Conservation (phyloP, 1,140 invertebrate genomes). For the Dendrolimus kikuchii region DNA sequence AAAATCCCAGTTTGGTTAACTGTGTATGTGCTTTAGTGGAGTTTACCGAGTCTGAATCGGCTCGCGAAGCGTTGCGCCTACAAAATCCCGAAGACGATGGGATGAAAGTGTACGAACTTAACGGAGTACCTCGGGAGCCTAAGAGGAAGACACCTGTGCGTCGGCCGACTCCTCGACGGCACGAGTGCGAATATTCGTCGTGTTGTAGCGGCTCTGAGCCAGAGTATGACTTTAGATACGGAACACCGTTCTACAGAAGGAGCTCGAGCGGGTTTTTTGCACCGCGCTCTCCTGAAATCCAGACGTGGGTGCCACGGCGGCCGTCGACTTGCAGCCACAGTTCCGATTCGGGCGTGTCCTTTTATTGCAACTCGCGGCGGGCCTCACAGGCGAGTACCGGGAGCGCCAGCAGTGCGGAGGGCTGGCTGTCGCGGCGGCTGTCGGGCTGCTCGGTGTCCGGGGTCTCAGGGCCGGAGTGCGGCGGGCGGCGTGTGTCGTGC, state of each 20-base stretch:
- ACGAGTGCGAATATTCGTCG: conserved; percentile 73
- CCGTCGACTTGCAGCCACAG: conserved; percentile 73
- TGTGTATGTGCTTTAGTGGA: conserved; percentile 91
- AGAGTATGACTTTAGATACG: conserved; percentile 74
- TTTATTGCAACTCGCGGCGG: conserved; percentile 74
- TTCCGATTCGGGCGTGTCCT: conserved; percentile 68
- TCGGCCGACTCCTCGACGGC: conserved; percentile 54
- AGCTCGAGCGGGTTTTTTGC: conserved; percentile 75
- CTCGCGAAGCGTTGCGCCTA: conserved; percentile 83
- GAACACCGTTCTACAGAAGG: conserved; percentile 69
- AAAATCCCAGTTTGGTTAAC: conserved; percentile 89
- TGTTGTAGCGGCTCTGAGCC: conserved; percentile 80
- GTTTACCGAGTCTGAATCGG: conserved; percentile 89
- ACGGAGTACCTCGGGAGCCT: conserved; percentile 73
- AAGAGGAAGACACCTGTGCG: conserved; percentile 70
- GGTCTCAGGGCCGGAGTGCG: conserved; percentile 70
- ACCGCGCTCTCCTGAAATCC: conserved; percentile 71
- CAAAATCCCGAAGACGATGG: conserved; percentile 61
- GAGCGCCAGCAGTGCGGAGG: conserved; percentile 71
- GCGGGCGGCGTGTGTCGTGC: conserved; percentile 69
- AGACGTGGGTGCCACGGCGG: conserved; percentile 77
- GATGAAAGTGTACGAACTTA: conserved; percentile 73
- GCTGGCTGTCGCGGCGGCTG: conserved; percentile 70
- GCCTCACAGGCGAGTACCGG: conserved; percentile 73
- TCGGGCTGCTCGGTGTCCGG: conserved; percentile 72